phyloP scores from a whole-genome alignment of 1,140 invertebrate genomes.

The Drosophila sucinea region DNA sequence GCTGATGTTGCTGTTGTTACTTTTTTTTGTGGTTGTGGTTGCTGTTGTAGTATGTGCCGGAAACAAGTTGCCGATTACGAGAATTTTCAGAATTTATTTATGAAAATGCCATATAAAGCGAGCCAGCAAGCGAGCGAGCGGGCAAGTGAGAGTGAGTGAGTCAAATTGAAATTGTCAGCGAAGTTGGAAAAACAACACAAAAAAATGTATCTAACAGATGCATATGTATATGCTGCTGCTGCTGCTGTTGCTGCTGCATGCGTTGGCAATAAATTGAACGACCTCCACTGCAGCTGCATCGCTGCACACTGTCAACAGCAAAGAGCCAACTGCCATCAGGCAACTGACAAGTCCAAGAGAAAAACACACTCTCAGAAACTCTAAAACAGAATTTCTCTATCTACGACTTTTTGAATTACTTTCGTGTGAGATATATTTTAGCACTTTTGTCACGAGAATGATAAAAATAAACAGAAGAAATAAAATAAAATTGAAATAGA shows the following conservation, averaged over 20 bases:
- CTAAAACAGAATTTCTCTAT: conserved; percentile 34
- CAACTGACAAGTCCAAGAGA: conserved; percentile 23
- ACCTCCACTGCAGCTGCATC: conserved; percentile 57
- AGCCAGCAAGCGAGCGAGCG: not conserved
- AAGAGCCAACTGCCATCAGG: too few species aligned
- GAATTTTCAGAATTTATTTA: not conserved
- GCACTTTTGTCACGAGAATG: conserved; percentile 52
- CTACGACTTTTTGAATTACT: conserved; percentile 43
- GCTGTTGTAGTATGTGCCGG: conserved; percentile 45
- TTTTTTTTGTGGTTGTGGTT: not conserved
- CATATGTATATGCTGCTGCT: not conserved
- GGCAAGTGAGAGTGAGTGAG: not conserved
- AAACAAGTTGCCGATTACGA: conserved; percentile 33
- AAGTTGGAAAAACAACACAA: conserved; percentile 1
- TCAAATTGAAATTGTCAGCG: not conserved
- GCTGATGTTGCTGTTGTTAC: conserved; percentile 19
- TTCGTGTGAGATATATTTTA: conserved; percentile 50
- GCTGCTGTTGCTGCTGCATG: not conserved
- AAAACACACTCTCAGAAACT: conserved; percentile 12
- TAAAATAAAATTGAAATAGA: conserved; percentile 28
- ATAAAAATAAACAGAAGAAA: conserved; percentile 73
- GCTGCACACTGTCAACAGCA: conserved; percentile 1
- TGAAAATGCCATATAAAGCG: conserved; percentile 8
- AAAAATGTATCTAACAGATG: conserved; percentile 7
- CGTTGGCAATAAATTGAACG: conserved; percentile 23